A percentile compares a stretch with the other conserved stretches of the same genome.
Evolutionary conservation across 2,888 invertebrate species (phyloP).

Genomic region (Xestia xanthographa): DNA sequence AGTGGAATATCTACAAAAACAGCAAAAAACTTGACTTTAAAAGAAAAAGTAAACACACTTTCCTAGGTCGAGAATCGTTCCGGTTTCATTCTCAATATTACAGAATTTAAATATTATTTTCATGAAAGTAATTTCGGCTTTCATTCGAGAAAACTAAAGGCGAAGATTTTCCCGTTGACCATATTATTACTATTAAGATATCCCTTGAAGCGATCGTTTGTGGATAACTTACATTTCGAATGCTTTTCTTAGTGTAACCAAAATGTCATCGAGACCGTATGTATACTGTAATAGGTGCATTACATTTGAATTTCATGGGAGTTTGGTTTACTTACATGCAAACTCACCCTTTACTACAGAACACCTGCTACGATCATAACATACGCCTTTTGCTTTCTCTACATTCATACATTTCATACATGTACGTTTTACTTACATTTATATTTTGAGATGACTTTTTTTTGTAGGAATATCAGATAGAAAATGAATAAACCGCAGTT

Average conservation of each 20-base stretch:
- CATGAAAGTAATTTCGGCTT: conserved; percentile 27
- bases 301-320: conserved; percentile 36
- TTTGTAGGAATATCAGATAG: not conserved
- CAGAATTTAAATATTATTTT: conserved; percentile 49
- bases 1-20: not conserved
- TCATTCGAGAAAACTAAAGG: conserved; percentile 31
- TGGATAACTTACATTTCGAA: conserved; percentile 2
- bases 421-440: not conserved
- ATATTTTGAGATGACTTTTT: not conserved
- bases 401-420: not conserved
- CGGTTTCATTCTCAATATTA: conserved; percentile 15
- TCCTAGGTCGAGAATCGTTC: not conserved
- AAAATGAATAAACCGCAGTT: not conserved
- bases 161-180: conserved; percentile 27
- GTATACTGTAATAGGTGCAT: conserved; percentile 4
- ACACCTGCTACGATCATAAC: not conserved
- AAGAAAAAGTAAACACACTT: conserved; percentile 9
- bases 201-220: not conserved
- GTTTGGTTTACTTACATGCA: conserved; percentile 2
- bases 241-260: conserved; percentile 24
- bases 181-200: conserved; percentile 34
- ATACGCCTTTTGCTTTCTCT: not conserved
- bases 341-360: not conserved
- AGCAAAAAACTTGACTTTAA: not conserved
- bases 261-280: conserved; percentile 8